A percentile compares a stretch with the other conserved stretches of the same genome.
These are phyloP conservation scores for Melitaea athalia DNA, from an alignment of 2,888 invertebrate species.

Conservation along the genomic window DNA sequence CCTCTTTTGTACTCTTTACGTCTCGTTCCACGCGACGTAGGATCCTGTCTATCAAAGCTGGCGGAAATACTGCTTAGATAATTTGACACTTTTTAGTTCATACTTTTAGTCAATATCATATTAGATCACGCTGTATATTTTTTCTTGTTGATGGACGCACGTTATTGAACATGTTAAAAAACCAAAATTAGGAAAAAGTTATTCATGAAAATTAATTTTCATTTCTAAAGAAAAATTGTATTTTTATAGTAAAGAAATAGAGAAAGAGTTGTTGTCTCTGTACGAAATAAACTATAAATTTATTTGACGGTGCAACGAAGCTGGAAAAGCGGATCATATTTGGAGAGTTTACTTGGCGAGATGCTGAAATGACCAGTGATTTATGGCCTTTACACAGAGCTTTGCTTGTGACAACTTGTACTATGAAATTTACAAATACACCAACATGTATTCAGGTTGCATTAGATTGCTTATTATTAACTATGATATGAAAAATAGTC, in stretches of 20 bases:
- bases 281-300: conserved; percentile 28
- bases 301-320: conserved; percentile 27
- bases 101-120: no score
- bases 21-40: no score
- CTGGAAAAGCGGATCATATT: conserved; percentile 29
- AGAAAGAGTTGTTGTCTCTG: background rate
- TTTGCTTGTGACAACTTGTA: conserved; percentile 30
- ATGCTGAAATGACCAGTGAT: conserved; percentile 41
- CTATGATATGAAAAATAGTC: background rate
- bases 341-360: conserved; percentile 35
- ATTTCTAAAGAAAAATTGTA: no score
- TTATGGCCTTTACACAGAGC: conserved; percentile 36
- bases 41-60: no score
- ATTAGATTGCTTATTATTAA: background rate
- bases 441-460: background rate
- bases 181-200: no score
- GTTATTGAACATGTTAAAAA: no score
- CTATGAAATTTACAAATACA: conserved; percentile 18
- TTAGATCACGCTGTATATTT: no score
- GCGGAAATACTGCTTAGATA: no score
- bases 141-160: no score
- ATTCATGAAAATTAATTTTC: no score
- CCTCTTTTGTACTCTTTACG: no score
- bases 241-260: background rate
- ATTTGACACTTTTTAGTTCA: no score